Base-by-base conservation (phyloP, 2,888 invertebrate species). In the Pristionchus exspectatus region DNA sequence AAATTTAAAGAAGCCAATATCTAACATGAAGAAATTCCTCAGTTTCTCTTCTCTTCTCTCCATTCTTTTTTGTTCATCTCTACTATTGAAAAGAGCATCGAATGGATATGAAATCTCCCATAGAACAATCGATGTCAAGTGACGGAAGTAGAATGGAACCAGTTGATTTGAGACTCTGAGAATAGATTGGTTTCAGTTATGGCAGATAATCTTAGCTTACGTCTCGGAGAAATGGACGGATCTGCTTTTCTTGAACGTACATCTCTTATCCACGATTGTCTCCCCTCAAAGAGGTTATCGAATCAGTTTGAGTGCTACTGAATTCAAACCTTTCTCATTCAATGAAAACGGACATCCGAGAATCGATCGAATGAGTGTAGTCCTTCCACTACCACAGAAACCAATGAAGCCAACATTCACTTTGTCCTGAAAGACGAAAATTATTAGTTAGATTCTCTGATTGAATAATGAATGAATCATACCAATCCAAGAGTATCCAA, bases 81-180 rank as follows among this genome's bases (percentile, higher is more conserved):
- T 81, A 56, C 30, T 81, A 21, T 30, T 59, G 30, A 44, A 10
- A 54, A 88, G 38, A n/a, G 54, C 81, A 30, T 88, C 88, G 81
- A 88, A 88, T 54, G 88, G 88, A 88, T 88, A 88, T 44, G 88
- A 88, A 38, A 88, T 88, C 88, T 88, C 88, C 88, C 88, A 88
- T 4, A 88, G 88, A 63, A 88, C 88, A 21, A 88, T 88, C 3
- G 74, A 56, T 24, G 54, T 38, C 30, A 88, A 18, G 21, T 50
- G 74, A 81, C 88, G 88, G 81, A 88, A 88, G 88, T 88, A 88
- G 38, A 54, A 88, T 2, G 88, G 88, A 50, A 88, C 59, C 77
- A 88, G 24, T 59, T 81, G 81, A 18, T 33, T 12, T 1, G 30
- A 63, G 14, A 81, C 77, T 33, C 88, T 88, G 59, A 30, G 16